These are phyloP conservation scores for Corythaeola cristata DNA, from an alignment of 2,113 vertebrate genomes.

Conservation along the genomic window DNA sequence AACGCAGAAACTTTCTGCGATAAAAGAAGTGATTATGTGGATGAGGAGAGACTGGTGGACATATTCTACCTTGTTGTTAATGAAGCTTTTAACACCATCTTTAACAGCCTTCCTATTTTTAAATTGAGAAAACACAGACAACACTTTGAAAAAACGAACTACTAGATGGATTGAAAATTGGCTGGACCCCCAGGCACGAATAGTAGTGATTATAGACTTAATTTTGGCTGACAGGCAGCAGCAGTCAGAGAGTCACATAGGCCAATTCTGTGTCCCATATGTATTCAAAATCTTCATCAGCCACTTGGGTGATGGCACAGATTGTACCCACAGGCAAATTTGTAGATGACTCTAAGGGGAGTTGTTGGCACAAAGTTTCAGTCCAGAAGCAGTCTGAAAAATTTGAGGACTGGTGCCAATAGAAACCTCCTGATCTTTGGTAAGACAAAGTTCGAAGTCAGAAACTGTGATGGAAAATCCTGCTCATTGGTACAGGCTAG, in stretches of 20 bases:
- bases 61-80: neutral
- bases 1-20: neutral
- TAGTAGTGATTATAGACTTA: neutral
- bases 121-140: neutral
- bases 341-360: neutral
- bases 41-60: neutral
- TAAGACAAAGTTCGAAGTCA: neutral
- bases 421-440: neutral
- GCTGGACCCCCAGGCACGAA: fast-evolving
- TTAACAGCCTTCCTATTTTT: neutral
- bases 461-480: neutral
- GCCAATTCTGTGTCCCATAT: neutral
- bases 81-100: neutral
- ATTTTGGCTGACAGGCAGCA: neutral
- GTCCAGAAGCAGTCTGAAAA: neutral
- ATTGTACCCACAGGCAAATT: neutral
- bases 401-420: neutral
- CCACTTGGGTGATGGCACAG: neutral
- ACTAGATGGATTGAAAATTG: neutral
- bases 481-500: neutral
- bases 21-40: neutral
- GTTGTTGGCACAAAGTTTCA: neutral
- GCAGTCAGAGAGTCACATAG: neutral
- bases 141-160: neutral
- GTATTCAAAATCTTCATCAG: neutral